phyloP scores from a whole-genome alignment of 2,888 invertebrate species.

The Seira ritae region DNA sequence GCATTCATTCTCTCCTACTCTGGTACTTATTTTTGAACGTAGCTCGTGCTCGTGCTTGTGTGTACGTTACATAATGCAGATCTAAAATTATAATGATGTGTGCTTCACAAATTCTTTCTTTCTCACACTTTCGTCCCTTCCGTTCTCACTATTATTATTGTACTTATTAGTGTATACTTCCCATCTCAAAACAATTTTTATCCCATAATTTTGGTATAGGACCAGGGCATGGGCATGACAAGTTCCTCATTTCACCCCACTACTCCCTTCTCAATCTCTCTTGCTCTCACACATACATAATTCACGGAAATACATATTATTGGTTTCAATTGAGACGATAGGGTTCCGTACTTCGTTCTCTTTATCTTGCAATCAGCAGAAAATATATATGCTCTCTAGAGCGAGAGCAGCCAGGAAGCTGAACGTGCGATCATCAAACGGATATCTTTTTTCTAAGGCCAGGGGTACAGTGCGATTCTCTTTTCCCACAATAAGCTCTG shows the following conservation, averaged over 20 bases:
- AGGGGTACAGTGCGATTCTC: slow-evolving; percentile 33
- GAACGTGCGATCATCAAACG: slow-evolving; percentile 48
- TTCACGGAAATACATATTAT: slow-evolving; percentile 41
- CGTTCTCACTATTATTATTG: too few relatives aligned
- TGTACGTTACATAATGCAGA: neutral
- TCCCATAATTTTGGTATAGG: too few relatives aligned
- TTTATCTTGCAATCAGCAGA: slow-evolving; percentile 26
- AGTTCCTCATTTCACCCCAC: too few relatives aligned
- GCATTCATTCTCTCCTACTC: neutral
- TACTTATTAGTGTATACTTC: too few relatives aligned
- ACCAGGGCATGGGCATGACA: too few relatives aligned
- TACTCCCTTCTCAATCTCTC: slow-evolving; percentile 8
- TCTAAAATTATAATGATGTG: too few relatives aligned
- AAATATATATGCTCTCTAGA: neutral
- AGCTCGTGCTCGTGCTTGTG: slow-evolving; percentile 51
- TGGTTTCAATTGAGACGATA: slow-evolving; percentile 27
- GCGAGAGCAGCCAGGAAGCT: slow-evolving; percentile 50
- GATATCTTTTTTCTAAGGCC: neutral
- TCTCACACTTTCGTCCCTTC: too few relatives aligned
- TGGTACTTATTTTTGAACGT: slow-evolving; percentile 16
- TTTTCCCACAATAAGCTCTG: slow-evolving; percentile 48
- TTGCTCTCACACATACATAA: slow-evolving; percentile 51
- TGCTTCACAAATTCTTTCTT: too few relatives aligned
- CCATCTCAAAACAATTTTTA: too few relatives aligned
- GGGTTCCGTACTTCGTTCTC: neutral